Base-by-base conservation (phyloP, 2,113 vertebrate genomes). In the Phoxinus phoxinus region DNA sequence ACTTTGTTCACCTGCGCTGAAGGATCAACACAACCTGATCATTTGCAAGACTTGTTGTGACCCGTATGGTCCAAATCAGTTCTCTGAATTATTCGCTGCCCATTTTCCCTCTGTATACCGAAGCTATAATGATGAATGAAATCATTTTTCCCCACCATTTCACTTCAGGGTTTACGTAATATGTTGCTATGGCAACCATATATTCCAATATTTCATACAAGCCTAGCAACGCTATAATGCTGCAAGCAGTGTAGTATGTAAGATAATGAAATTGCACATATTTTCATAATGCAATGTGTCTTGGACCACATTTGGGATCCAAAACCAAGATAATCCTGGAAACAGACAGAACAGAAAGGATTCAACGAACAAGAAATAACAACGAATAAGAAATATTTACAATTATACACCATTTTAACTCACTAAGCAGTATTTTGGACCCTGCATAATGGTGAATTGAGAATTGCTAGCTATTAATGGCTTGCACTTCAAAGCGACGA, bases 121-220 rank as follows among this genome's bases (percentile, higher is more conserved):
- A 85, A 79, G 82, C 59, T 61, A 53, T 85, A 72, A 69, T 61
- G 44, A 81, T 85, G 85, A 86, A 83, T 86, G 72, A 80, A 87
- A 86, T 63, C 21, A 25, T 81, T 85, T 85, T 35, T 4, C 25
- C 37, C 44, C n/a, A 58, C 35, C 41, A 58, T 65, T 77, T 72
- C n/a, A 32, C 67, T 86, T 30, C 56, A 59, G 69, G 58, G 53
- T 23, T 51, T 72, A 48, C 67, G 12, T 63, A 53, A 77, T 61
- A 41, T 79, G 77, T 74, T 81, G 37, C 85, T 63, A 63, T 74
- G 71, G 67, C 58, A 63, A 72, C 77, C n/a, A 37, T 74, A 59
- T 7, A 73, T 80, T 61, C 51, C 69, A 41, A 86, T 72, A 71
- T 44, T 37, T 75, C 69, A 79, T 27, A 44, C 17, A 27, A 81